phyloP scores from a whole-genome alignment of 2,113 vertebrate species.

The Ascaphus truei region DNA sequence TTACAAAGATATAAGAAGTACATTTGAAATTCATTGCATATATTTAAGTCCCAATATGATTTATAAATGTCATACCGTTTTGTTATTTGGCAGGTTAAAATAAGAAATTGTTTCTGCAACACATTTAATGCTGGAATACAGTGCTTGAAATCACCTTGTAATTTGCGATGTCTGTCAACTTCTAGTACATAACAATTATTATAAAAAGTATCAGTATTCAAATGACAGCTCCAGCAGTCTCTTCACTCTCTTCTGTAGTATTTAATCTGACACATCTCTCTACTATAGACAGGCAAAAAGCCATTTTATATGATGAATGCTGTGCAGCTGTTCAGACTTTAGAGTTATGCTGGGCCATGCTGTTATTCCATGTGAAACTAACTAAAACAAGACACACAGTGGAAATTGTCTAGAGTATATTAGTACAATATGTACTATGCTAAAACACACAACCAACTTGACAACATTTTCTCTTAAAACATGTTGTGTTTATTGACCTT shows the following conservation, averaged over 20 bases:
- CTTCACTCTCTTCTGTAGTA: conserved; percentile 47
- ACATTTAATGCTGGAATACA: conserved; percentile 41
- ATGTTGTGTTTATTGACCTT: too few relatives aligned
- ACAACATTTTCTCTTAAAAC: too few relatives aligned
- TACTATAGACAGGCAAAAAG: conserved; percentile 24
- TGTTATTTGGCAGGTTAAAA: conserved; percentile 40
- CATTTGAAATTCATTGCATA: conserved; percentile 44
- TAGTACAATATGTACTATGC: too few relatives aligned
- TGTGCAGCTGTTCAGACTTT: conserved; percentile 13
- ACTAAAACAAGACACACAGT: neutral
- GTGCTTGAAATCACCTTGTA: conserved; percentile 49
- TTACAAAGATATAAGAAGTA: conserved; percentile 35
- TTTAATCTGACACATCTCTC: conserved; percentile 30
- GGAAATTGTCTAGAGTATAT: neutral
- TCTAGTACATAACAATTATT: conserved; percentile 44
- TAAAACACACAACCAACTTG: too few relatives aligned
- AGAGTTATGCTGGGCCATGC: neutral
- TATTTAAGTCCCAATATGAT: conserved; percentile 41
- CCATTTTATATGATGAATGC: conserved; percentile 11
- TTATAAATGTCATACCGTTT: conserved; percentile 36
- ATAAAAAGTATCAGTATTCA: conserved; percentile 39
- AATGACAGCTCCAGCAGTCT: conserved; percentile 39
- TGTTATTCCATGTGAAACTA: neutral
- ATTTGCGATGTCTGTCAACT: conserved; percentile 38
- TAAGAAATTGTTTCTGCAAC: conserved; percentile 46